Percentiles rank a stretch among this genome's conserved stretches.
Conservation (phyloP, 1,140 invertebrate genomes). For the Orius laevigatus region DNA sequence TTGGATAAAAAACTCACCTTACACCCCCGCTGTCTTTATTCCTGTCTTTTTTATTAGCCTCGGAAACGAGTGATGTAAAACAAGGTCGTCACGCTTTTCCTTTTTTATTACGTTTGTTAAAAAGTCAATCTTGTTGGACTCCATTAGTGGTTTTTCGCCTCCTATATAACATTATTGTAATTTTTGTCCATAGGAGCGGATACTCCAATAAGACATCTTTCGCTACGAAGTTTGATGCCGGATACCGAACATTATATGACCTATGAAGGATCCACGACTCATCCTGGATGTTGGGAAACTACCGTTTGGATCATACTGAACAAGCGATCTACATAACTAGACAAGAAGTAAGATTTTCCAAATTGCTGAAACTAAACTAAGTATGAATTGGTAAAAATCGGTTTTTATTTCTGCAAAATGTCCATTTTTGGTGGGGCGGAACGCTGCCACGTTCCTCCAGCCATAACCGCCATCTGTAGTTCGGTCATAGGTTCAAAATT, state of each 20-base stretch:
- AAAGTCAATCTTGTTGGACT: too few relatives aligned
- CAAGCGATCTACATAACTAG: constrained; percentile 88
- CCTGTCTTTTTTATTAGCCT: too few relatives aligned
- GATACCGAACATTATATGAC: constrained; percentile 85
- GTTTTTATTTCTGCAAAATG: too few relatives aligned
- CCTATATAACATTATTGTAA: constrained; percentile 1
- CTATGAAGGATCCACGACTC: constrained; percentile 95
- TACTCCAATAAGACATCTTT: constrained; percentile 64
- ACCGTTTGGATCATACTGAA: constrained; percentile 91
- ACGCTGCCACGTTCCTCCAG: too few relatives aligned
- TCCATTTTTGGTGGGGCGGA: too few relatives aligned
- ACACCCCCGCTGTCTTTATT: too few relatives aligned
- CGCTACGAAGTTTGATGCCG: constrained; percentile 65
- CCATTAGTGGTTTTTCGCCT: background rate
- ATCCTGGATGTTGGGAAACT: constrained; percentile 88
- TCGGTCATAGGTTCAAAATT: too few relatives aligned
- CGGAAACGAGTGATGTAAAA: too few relatives aligned
- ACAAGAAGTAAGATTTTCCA: constrained; percentile 52
- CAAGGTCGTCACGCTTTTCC: too few relatives aligned
- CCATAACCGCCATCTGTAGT: too few relatives aligned
- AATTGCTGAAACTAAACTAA: background rate
- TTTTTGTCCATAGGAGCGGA: constrained; percentile 32
- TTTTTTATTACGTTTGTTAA: too few relatives aligned
- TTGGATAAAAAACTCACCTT: too few relatives aligned
- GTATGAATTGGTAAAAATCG: background rate